phyloP scores from a whole-genome alignment of 1,140 invertebrate species.

The Drosophila biarmipes region DNA sequence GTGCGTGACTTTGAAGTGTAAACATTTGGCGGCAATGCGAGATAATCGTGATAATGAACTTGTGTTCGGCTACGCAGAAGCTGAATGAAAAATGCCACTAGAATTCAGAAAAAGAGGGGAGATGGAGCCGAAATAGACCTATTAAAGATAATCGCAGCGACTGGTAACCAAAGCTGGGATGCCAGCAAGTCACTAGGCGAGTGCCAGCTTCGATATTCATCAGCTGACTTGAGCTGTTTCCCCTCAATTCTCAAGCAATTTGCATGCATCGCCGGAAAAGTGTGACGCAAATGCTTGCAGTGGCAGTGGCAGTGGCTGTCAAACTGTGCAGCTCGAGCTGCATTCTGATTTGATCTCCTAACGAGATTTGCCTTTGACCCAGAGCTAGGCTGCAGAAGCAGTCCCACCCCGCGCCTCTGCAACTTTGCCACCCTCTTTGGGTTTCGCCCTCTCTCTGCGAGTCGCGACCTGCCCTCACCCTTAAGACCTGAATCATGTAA shows the following conservation, averaged over 20 bases:
- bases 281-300: constrained; percentile 63
- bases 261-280: constrained; percentile 48
- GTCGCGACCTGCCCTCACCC: constrained; percentile 43
- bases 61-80: constrained; percentile 11
- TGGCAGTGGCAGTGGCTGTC: constrained; percentile 25
- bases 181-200: constrained; percentile 8
- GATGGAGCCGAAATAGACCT: background rate
- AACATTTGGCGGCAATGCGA: constrained; percentile 35
- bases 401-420: background rate
- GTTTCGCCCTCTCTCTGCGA: background rate
- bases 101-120: background rate
- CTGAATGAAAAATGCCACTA: constrained; percentile 23
- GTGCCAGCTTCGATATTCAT: constrained; percentile 12
- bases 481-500: constrained; percentile 54
- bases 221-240: constrained; percentile 42
- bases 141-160: constrained; percentile 19
- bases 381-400: constrained; percentile 14
- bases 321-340: constrained; percentile 38
- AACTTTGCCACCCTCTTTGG: background rate
- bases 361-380: constrained; percentile 33
- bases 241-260: constrained; percentile 31
- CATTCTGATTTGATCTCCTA: constrained; percentile 29
- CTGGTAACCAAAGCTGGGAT: background rate
- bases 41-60: constrained; percentile 45
- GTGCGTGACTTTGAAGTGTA: constrained; percentile 54